Evolutionary conservation across 2,888 invertebrate genomes (phyloP).

Genomic region (Allolobophora icterica): DNA sequence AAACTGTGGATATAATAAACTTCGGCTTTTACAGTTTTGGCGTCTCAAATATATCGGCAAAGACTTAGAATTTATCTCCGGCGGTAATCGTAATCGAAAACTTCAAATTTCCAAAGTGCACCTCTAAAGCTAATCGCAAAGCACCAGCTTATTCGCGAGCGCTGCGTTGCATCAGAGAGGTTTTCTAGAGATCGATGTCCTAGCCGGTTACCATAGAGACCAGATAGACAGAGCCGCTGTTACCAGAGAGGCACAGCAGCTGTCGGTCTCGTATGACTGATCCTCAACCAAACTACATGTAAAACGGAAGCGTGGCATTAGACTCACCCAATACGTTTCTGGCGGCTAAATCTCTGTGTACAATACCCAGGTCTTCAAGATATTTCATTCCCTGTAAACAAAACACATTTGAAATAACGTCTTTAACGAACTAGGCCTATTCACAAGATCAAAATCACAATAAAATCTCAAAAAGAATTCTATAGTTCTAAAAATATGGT

Average conservation of each 20-base stretch:
- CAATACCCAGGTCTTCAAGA: constrained; percentile 35
- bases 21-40: too few relatives aligned
- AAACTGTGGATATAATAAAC: background rate
- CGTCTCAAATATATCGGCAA: background rate
- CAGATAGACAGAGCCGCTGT: too few relatives aligned
- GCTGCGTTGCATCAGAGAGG: too few relatives aligned
- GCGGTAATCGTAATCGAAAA: too few relatives aligned
- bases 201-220: too few relatives aligned
- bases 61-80: background rate
- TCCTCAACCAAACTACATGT: background rate
- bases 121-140: too few relatives aligned
- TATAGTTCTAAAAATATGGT: background rate
- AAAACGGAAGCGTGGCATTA: background rate
- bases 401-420: background rate
- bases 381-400: constrained; percentile 38
- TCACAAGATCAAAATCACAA: background rate
- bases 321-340: constrained; percentile 35
- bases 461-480: background rate
- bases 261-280: too few relatives aligned
- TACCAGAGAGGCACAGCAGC: too few relatives aligned
- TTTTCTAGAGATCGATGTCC: too few relatives aligned
- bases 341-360: constrained; percentile 39
- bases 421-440: too few relatives aligned
- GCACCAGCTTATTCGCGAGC: too few relatives aligned
- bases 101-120: too few relatives aligned